Conservation (phyloP, 2,888 invertebrate species). For the Alviniconcha strummeri region DNA sequence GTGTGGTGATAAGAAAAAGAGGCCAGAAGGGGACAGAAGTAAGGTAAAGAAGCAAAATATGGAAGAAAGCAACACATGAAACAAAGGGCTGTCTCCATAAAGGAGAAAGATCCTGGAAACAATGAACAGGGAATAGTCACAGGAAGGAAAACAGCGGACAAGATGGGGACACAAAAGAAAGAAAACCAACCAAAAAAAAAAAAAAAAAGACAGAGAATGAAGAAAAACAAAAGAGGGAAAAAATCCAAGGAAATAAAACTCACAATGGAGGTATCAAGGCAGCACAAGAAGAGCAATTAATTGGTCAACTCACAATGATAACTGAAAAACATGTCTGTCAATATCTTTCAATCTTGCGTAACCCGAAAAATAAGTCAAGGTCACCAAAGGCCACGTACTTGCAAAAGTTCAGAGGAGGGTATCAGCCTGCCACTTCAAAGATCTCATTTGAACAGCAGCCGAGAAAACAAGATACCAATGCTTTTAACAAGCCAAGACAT, state of each 20-base stretch:
- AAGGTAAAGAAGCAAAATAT: background rate
- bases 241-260: background rate
- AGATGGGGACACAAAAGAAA: background rate
- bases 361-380: too few relatives aligned
- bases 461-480: too few relatives aligned
- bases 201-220: background rate
- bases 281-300: too few relatives aligned
- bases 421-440: too few relatives aligned
- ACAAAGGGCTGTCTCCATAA: background rate
- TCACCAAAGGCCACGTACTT: too few relatives aligned
- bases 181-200: background rate
- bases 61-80: background rate
- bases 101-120: background rate
- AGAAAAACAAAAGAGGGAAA: background rate
- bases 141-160: background rate
- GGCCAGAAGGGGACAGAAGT: background rate
- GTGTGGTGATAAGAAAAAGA: background rate
- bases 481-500: too few relatives aligned
- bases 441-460: too few relatives aligned
- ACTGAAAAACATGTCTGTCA: too few relatives aligned
- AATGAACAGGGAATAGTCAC: background rate
- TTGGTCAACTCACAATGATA: too few relatives aligned
- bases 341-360: too few relatives aligned
- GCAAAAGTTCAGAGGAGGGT: too few relatives aligned
- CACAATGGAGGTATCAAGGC: too few relatives aligned